Evolutionary conservation across 2,888 invertebrate genomes (phyloP), one percentile per base, ranked within the genome.

Genomic region (Allophyes oxyacanthae): DNA sequence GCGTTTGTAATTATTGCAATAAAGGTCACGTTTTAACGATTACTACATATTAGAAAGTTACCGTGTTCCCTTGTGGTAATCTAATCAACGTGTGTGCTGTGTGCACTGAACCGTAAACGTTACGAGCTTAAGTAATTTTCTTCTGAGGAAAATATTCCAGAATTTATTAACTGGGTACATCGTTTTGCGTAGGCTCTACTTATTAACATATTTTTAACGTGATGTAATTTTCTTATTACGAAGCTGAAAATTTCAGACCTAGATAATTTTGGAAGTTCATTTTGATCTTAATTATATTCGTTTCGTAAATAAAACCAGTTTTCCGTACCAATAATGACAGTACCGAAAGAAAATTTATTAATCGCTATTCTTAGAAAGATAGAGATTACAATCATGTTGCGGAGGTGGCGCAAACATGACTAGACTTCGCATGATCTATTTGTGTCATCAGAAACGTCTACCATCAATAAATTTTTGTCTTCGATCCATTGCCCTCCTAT

Each of bases 11-110:
- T 68, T 63, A 68, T 68, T 26, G 38, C 33, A 63, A 72, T 72
- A 73, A 75, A 59, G 64, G 59, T 72, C 57, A 72, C 61, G 48
- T 65, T 73, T 53, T 69, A 62, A 69, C 57, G 65, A 68, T 72
- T 72, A 72, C 48, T 68, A 62, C 63, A 55, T 53, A 64, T 64
- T 53, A 68, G 55, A 55, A 60, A 75, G 54, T 73, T 64, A 58
- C 58, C 49, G 72, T 36, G 54, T 53, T 67, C 60, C 46, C 56
- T 50, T 72, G 64, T 59, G 64, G 75, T 68, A 68, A 73, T 72
- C 72, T 68, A 75, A 73, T 73, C 68, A 75, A 56, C 44, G 52
- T 53, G 53, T 68, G 25, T 71, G 60, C 54, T 54, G 36, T 44
- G 59, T 58, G 72, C 61, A 57, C 50, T 68, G 56, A 62, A 57